Base-by-base conservation (phyloP, 2,113 vertebrate species). In the Sander lucioperca region DNA sequence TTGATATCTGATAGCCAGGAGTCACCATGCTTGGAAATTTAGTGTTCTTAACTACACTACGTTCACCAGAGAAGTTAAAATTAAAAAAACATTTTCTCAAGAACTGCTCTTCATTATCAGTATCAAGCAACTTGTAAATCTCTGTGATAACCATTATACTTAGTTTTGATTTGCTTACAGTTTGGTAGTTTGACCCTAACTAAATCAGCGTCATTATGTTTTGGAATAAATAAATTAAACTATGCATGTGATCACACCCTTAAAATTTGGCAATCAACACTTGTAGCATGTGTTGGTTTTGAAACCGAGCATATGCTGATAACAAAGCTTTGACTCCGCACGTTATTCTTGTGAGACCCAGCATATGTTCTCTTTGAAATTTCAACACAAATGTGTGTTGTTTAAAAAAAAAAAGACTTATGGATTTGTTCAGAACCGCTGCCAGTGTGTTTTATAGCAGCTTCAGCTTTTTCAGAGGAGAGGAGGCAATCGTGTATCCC, bases 251-350 rank as follows among this genome's bases (percentile, higher is more conserved):
- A 85, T 82, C 79, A 69, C 82, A 73, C 66, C 51, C 18, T 62
- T 25, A 47, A 69, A 71, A 62, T 66, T 77, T 43, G 19, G 59
- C 70, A 82, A 87, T 91, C 82, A 89, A 87, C 88, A 83, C 87
- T 72, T 81, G 71, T 51, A 48, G 72, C 77, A 21, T 7, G 48
- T 21, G 79, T 48, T 27, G 56, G 25, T 80, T 86, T 84, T 51
- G 56, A 79, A 69, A 45, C 13, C 0, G 59, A 67, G 63, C 75
- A 80, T 72, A 86, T 87, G 86, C 74, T 79, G 0, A 56, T 54
- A 14, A 61, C 81, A 82, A 59, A 78, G 59, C 36, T 11, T 78
- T 3, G 72, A 64, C 64, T 77, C 33, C 21, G 13, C 47, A 21
- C 1, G 2, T 76, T 72, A 39, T n/a, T 74, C 84, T 58, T n/a